A percentile compares a stretch with the other conserved stretches of the same genome.
phyloP scores from a whole-genome alignment of 2,113 vertebrate genomes.

The Turnix velox region DNA sequence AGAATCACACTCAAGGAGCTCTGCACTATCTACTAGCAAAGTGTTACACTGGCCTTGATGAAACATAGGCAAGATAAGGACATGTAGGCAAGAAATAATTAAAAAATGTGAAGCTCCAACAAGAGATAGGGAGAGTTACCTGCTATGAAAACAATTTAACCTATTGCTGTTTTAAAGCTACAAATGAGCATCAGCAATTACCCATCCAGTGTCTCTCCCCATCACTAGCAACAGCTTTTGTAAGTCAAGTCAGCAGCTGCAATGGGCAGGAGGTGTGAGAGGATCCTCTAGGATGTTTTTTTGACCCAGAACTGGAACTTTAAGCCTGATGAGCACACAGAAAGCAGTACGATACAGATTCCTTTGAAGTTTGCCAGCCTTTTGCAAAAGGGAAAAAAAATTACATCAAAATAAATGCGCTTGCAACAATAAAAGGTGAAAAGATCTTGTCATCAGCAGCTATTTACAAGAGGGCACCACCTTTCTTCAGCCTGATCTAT shows the following conservation, averaged over 20 bases:
- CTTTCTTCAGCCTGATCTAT: background rate
- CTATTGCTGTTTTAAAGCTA: background rate
- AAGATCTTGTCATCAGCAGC: background rate
- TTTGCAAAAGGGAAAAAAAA: background rate
- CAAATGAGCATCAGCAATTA: background rate
- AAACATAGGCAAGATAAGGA: background rate
- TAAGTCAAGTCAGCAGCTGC: background rate
- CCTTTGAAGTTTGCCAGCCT: background rate
- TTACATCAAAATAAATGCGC: background rate
- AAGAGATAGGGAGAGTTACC: background rate
- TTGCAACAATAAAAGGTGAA: background rate
- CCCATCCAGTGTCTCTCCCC: background rate
- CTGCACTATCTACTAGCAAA: background rate
- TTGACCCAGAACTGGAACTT: background rate
- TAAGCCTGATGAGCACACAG: background rate
- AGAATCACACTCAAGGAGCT: background rate
- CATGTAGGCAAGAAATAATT: background rate
- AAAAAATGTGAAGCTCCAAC: background rate
- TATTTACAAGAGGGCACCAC: background rate
- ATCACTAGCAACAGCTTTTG: background rate
- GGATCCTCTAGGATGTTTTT: background rate
- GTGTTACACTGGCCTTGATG: background rate
- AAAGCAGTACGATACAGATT: fast-evolving
- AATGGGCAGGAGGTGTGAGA: background rate
- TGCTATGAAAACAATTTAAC: background rate